phyloP scores from a whole-genome alignment of 2,113 vertebrate species.

The Eurystomus gularis region DNA sequence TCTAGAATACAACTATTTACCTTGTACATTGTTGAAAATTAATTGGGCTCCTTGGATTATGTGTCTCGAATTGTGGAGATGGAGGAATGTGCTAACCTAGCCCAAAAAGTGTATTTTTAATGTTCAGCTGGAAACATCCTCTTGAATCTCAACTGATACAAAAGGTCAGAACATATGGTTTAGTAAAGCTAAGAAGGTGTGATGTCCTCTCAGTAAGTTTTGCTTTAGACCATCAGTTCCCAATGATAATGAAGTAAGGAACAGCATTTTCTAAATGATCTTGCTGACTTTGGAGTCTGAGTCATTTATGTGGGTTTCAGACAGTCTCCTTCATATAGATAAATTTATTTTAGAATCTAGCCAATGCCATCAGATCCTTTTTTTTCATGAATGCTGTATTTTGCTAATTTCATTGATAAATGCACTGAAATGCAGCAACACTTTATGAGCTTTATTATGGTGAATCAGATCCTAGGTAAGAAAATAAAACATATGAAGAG shows the following conservation, averaged over 20 bases:
- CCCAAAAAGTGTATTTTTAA: background rate
- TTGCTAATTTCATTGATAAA: background rate
- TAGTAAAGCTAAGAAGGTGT: background rate
- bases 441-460: background rate
- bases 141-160: background rate
- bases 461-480: background rate
- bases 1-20: background rate
- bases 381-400: background rate
- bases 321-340: background rate
- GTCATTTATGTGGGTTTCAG: background rate
- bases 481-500: background rate
- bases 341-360: background rate
- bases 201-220: background rate
- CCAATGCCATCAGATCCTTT: background rate
- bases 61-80: background rate
- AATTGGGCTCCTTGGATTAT: background rate
- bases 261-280: background rate
- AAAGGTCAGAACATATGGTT: background rate
- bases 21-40: background rate
- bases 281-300: accelerated
- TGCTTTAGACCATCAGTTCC: background rate
- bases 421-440: background rate
- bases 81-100: background rate
- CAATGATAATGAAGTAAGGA: background rate
- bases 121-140: background rate